Conservation (phyloP, 1,140 invertebrate species). For the Acromyrmex charruanus region DNA sequence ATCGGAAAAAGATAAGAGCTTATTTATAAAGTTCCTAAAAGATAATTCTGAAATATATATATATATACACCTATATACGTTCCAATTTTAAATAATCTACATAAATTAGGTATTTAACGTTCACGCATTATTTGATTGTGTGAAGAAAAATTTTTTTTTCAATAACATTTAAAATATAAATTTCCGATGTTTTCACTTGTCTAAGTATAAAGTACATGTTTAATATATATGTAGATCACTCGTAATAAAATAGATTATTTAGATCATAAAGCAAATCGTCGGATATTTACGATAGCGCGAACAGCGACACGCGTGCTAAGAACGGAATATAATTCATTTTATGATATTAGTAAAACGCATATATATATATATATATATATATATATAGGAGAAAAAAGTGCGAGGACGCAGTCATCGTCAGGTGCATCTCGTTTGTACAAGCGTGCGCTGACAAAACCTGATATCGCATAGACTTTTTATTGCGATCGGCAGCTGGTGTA, state of each 20-base stretch:
- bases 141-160: neutral
- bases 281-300: conserved; percentile 12
- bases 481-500: conserved; percentile 38
- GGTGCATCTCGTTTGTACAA: conserved; percentile 52
- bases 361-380: neutral
- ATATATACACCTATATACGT: neutral
- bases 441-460: conserved; percentile 46
- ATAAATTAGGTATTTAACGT: conserved; percentile 4
- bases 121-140: neutral
- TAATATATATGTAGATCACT: neutral
- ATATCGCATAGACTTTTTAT: conserved; percentile 52
- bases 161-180: neutral
- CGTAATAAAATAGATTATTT: conserved; percentile 26
- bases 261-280: conserved; percentile 27
- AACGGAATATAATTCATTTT: conserved; percentile 50
- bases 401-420: conserved; percentile 28
- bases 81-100: neutral
- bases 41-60: neutral
- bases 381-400: conserved; percentile 22
- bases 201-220: neutral
- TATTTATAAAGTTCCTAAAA: neutral
- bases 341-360: conserved; percentile 5
- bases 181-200: neutral
- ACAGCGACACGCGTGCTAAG: conserved; percentile 2
- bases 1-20: neutral